These are phyloP conservation scores for Pristionchus maxplancki DNA, from an alignment of 2,888 invertebrate species.

Conservation along the genomic window DNA sequence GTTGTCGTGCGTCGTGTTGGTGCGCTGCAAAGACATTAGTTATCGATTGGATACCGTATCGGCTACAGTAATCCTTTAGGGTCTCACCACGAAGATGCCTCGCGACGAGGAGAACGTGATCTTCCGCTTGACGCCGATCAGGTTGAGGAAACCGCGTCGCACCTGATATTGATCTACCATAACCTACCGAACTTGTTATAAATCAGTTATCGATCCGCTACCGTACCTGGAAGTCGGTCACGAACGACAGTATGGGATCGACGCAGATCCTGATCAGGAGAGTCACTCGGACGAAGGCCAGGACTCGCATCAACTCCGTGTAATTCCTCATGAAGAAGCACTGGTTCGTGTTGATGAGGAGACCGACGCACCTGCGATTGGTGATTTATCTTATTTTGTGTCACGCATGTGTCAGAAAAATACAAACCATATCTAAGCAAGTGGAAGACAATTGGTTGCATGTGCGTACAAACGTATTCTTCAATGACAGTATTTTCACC, in stretches of 20 bases:
- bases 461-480: too few relatives aligned
- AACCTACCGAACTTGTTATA: background rate
- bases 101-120: constrained; percentile 53
- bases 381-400: background rate
- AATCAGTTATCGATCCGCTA: background rate
- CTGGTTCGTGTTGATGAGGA: constrained; percentile 62
- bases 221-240: constrained; percentile 73
- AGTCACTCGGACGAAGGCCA: constrained; percentile 62
- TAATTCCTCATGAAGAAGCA: constrained; percentile 71
- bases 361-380: constrained; percentile 65
- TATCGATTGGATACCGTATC: background rate
- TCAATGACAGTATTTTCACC: too few relatives aligned
- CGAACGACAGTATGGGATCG: constrained; percentile 72
- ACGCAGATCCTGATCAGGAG: constrained; percentile 69
- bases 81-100: constrained; percentile 31
- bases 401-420: too few relatives aligned
- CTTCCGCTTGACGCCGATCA: constrained; percentile 54
- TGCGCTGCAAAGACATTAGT: background rate
- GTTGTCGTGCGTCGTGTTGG: constrained; percentile 12
- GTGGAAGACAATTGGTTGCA: too few relatives aligned
- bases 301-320: constrained; percentile 58
- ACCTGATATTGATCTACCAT: constrained; percentile 49
- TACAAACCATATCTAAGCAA: too few relatives aligned
- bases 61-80: background rate
- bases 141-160: constrained; percentile 53